Evolutionary conservation across 2,888 invertebrate species (phyloP).

Genomic region (Carabus problematicus): DNA sequence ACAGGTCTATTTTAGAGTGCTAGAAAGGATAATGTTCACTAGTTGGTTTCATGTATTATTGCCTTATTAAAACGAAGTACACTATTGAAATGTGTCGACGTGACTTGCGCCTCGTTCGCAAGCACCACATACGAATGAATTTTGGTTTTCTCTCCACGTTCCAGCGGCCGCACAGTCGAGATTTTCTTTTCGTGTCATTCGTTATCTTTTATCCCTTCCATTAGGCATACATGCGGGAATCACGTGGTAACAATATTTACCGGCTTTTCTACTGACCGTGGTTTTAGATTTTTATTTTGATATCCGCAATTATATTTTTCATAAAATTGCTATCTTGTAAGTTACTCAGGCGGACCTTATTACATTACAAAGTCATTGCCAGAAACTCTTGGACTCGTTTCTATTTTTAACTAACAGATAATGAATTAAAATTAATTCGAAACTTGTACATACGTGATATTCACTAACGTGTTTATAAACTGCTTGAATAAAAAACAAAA

Average conservation of each 20-base stretch:
- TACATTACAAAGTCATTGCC: constrained; percentile 35
- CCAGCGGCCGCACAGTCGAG: constrained; percentile 21
- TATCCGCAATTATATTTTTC: constrained; percentile 5
- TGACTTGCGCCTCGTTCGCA: constrained; percentile 32
- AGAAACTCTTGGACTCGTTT: constrained; percentile 16
- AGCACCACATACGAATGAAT: constrained; percentile 10
- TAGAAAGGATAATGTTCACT: constrained; percentile 13
- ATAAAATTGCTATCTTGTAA: constrained; percentile 25
- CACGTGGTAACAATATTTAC: constrained; percentile 53
- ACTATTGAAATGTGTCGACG: constrained; percentile 23
- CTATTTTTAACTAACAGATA: constrained; percentile 23
- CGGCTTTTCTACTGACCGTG: constrained; percentile 30
- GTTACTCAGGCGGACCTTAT: constrained; percentile 21
- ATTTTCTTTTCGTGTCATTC: constrained; percentile 38
- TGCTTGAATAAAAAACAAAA: neutral
- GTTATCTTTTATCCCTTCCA: constrained; percentile 41
- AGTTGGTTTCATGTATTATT: neutral
- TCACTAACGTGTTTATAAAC: neutral
- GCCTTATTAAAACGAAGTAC: too few species aligned
- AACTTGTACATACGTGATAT: constrained; percentile 1
- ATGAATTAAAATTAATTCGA: constrained; percentile 24
- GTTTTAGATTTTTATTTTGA: too few species aligned
- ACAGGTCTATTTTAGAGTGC: constrained; percentile 32
- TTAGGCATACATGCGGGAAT: constrained; percentile 53
- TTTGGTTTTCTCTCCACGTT: constrained; percentile 36